Conservation (phyloP, 1,140 invertebrate genomes). For the Ericerus pela region DNA sequence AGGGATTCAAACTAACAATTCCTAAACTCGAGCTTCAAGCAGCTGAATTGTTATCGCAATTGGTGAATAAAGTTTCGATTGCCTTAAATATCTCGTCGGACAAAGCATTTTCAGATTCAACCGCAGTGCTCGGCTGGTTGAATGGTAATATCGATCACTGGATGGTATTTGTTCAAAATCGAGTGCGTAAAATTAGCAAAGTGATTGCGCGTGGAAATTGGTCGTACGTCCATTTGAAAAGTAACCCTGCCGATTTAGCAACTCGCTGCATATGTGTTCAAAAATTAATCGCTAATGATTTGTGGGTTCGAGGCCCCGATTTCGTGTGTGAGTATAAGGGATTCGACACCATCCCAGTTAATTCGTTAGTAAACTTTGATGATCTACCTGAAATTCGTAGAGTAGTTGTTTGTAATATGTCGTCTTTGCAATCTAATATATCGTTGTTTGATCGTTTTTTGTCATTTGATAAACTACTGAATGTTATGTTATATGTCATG, state of each 20-base stretch:
- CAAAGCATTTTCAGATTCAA: constrained; percentile 25
- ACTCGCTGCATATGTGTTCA: constrained; percentile 8
- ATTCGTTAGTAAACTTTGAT: too few relatives aligned
- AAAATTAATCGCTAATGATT: background rate
- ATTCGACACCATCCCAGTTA: too few relatives aligned
- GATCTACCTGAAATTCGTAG: too few relatives aligned
- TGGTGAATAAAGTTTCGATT: background rate
- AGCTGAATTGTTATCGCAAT: constrained; percentile 13
- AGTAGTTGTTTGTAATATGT: too few relatives aligned
- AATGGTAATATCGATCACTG: constrained; percentile 21
- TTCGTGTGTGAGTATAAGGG: background rate
- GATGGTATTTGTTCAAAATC: constrained; percentile 19
- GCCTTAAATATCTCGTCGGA: background rate
- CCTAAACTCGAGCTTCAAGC: constrained; percentile 22
- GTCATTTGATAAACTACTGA: too few relatives aligned
- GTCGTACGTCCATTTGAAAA: constrained; percentile 22
- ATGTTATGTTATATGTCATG: too few relatives aligned
- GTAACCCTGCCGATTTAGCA: constrained; percentile 24
- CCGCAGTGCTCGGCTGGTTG: constrained; percentile 27
- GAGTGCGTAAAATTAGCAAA: background rate
- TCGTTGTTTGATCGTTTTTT: too few relatives aligned
- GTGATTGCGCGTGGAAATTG: constrained; percentile 14
- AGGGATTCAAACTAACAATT: constrained; percentile 13
- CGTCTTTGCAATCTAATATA: too few relatives aligned
- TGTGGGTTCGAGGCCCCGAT: background rate